A percentile compares a stretch with the other conserved stretches of the same genome.
Evolutionary conservation across 2,888 invertebrate species (phyloP).

Genomic region (Leucoptera coffeella): DNA sequence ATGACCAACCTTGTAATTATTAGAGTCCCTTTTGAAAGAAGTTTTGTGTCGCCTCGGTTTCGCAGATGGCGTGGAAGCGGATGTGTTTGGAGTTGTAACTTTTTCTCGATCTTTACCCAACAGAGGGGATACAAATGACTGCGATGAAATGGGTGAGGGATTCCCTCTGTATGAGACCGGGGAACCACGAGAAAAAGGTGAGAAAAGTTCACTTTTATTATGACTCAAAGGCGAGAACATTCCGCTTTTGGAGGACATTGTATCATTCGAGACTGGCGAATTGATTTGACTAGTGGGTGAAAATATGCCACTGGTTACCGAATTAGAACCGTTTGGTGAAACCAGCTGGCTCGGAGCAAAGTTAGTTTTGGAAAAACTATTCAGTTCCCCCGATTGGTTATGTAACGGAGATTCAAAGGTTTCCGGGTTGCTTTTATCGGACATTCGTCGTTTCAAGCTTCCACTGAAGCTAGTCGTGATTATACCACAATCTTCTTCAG

Average conservation of each 20-base stretch:
- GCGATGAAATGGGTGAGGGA: slow-evolving; percentile 39
- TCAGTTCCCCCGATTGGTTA: slow-evolving; percentile 30
- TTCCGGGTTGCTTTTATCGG: slow-evolving; percentile 33
- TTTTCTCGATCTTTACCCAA: slow-evolving; percentile 35
- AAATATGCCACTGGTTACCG: slow-evolving; percentile 47
- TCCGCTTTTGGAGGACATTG: slow-evolving; percentile 46
- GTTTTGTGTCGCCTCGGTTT: slow-evolving; percentile 53
- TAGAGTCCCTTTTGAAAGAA: slow-evolving; percentile 59
- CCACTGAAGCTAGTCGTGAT: slow-evolving; percentile 62
- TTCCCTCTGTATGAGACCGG: slow-evolving; percentile 39
- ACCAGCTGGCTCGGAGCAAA: slow-evolving; percentile 37
- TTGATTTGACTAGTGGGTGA: slow-evolving; percentile 50
- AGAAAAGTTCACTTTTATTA: slow-evolving; percentile 45
- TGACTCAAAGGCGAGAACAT: slow-evolving; percentile 46
- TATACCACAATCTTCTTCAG: slow-evolving; percentile 60
- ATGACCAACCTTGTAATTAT: slow-evolving; percentile 68
- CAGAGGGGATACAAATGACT: slow-evolving; percentile 37
- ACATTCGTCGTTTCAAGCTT: slow-evolving; percentile 55
- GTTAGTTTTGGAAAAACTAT: slow-evolving; percentile 31
- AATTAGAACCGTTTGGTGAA: slow-evolving; percentile 45
- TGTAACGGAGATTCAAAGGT: slow-evolving; percentile 36
- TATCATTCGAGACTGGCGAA: slow-evolving; percentile 45
- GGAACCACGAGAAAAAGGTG: slow-evolving; percentile 40
- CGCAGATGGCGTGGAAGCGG: no score
- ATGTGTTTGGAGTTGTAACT: slow-evolving; percentile 34